phyloP scores from a whole-genome alignment of 2,888 invertebrate genomes.

The Bellardia pandia region DNA sequence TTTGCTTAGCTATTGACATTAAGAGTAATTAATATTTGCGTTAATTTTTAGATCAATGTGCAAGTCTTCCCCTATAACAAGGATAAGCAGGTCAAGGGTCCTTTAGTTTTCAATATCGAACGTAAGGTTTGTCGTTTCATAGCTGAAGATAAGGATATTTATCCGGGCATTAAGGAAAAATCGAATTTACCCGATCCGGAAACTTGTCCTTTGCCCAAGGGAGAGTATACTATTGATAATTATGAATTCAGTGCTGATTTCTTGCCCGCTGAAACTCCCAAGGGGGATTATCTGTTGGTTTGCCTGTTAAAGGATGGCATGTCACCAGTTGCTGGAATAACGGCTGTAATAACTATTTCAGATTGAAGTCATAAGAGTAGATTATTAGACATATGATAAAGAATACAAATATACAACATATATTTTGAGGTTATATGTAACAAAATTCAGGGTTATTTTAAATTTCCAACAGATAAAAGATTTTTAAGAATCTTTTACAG shows the following conservation, averaged over 20 bases:
- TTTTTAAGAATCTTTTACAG: too few relatives aligned
- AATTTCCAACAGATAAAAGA: too few relatives aligned
- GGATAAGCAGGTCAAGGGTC: slow-evolving; percentile 20
- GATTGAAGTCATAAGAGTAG: not conserved
- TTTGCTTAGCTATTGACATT: too few relatives aligned
- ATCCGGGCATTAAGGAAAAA: slow-evolving; percentile 75
- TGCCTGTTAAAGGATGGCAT: slow-evolving; percentile 74
- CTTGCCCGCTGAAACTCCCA: slow-evolving; percentile 76
- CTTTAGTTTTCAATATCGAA: slow-evolving; percentile 75
- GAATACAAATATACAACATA: too few relatives aligned
- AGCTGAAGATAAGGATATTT: slow-evolving; percentile 76
- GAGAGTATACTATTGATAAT: slow-evolving; percentile 76
- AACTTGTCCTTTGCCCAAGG: slow-evolving; percentile 78
- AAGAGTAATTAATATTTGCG: too few relatives aligned
- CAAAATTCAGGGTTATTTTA: too few relatives aligned
- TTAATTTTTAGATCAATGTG: slow-evolving; percentile 51
- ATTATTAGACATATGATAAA: too few relatives aligned
- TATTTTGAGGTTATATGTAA: too few relatives aligned
- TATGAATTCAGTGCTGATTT: slow-evolving; percentile 77
- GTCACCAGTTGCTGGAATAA: slow-evolving; percentile 75
- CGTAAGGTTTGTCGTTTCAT: slow-evolving; percentile 77
- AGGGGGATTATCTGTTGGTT: slow-evolving; percentile 77
- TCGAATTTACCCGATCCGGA: slow-evolving; percentile 77
- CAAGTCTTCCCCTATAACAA: slow-evolving; percentile 52
- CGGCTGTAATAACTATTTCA: slow-evolving; percentile 63